phyloP scores from a whole-genome alignment of 1,140 invertebrate species.

The Meloidogyne hapla region DNA sequence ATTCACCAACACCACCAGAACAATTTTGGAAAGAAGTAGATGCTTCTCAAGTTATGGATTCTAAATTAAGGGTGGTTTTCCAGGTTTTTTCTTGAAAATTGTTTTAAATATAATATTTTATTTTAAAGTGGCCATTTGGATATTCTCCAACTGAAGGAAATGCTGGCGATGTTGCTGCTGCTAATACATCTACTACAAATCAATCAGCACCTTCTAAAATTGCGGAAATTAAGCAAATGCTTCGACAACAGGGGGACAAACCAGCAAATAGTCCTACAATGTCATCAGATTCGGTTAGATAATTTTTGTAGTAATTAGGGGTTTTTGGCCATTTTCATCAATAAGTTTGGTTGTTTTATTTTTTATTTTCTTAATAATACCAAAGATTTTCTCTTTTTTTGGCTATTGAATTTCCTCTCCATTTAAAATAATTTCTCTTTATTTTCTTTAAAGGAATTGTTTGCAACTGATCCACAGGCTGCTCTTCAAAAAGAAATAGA shows the following conservation, averaged over 20 bases:
- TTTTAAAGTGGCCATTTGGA: slow-evolving; percentile 12
- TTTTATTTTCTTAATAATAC: too few relatives aligned
- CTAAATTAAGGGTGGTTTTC: slow-evolving; percentile 56
- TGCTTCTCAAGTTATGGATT: slow-evolving; percentile 54
- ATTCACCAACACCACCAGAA: slow-evolving; percentile 36
- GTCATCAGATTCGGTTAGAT: not conserved
- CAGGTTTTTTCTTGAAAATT: not conserved
- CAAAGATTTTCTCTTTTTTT: too few relatives aligned
- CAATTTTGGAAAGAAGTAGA: slow-evolving; percentile 52
- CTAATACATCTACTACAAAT: not conserved
- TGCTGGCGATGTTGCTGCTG: not conserved
- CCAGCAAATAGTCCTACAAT: not conserved
- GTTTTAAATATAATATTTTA: not conserved
- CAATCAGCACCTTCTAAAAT: not conserved
- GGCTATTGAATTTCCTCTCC: too few relatives aligned
- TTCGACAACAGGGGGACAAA: not conserved
- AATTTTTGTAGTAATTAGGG: too few relatives aligned
- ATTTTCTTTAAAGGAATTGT: not conserved
- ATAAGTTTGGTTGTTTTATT: too few relatives aligned
- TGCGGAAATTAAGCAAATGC: not conserved
- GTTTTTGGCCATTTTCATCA: too few relatives aligned
- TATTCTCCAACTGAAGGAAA: not conserved
- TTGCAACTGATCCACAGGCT: slow-evolving; percentile 11
- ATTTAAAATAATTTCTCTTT: too few relatives aligned
- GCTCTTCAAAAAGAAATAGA: slow-evolving; percentile 38